Conservation (phyloP, 2,888 invertebrate genomes). For the Tetropium fuscum region DNA sequence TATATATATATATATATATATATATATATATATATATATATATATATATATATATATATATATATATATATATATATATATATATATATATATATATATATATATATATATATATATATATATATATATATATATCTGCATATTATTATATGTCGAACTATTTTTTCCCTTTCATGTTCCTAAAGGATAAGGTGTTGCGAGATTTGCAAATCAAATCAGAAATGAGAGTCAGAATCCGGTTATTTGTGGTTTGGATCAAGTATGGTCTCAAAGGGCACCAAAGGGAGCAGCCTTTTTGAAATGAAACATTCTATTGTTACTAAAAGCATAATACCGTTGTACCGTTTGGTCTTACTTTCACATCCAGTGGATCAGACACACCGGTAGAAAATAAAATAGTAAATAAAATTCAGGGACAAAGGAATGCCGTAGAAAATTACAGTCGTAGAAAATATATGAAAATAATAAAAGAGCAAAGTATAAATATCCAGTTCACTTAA, state of each 20-base stretch:
- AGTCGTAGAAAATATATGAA: constrained; percentile 1
- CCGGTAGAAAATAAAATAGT: constrained; percentile 22
- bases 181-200: neutral
- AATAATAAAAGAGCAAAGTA: constrained; percentile 7
- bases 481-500: too few species aligned
- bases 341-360: constrained; percentile 38
- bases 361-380: constrained; percentile 29
- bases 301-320: constrained; percentile 51
- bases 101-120: too few species aligned
- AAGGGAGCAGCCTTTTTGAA: constrained; percentile 47
- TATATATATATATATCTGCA: too few species aligned
- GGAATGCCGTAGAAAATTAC: constrained; percentile 11
- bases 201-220: constrained; percentile 30
- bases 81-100: too few species aligned
- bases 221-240: constrained; percentile 37
- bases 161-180: neutral
- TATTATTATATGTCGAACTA: neutral
- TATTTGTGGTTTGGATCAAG: constrained; percentile 45
- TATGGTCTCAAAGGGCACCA: constrained; percentile 44
- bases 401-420: constrained; percentile 9
- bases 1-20: too few species aligned
- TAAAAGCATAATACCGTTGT: constrained; percentile 44
- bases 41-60: too few species aligned
- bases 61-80: too few species aligned
- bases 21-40: too few species aligned